Evolutionary conservation across 1,140 invertebrate genomes (phyloP).

Genomic region (Meteorus sp.): DNA sequence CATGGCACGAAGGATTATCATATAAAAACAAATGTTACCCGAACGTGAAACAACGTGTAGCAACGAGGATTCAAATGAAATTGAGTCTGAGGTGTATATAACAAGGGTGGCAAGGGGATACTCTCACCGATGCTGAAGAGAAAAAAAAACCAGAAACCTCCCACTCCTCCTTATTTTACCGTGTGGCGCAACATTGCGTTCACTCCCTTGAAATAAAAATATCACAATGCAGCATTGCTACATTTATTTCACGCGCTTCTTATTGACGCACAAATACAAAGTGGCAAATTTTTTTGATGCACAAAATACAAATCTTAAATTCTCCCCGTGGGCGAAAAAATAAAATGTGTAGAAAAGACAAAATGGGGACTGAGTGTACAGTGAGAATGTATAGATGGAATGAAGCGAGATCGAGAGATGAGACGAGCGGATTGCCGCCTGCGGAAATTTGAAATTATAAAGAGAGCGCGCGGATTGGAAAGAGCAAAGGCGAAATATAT

Average conservation of each 20-base stretch:
- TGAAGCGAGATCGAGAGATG: slow-evolving; percentile 1
- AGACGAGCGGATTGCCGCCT: slow-evolving; percentile 20
- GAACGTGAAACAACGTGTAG: slow-evolving; percentile 11
- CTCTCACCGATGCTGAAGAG: neutral
- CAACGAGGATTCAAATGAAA: slow-evolving; percentile 19
- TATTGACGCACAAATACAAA: too few species aligned
- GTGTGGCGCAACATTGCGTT: too few species aligned
- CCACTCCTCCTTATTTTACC: neutral
- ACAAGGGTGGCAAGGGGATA: too few species aligned
- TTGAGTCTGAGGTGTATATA: slow-evolving; percentile 21
- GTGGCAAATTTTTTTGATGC: too few species aligned
- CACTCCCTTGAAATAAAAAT: too few species aligned
- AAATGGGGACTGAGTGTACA: neutral
- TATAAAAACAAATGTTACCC: slow-evolving; percentile 35
- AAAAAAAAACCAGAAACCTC: slow-evolving; percentile 12
- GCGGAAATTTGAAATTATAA: slow-evolving; percentile 43
- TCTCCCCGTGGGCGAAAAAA: too few species aligned
- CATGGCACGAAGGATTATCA: slow-evolving; percentile 31
- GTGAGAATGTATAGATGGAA: neutral
- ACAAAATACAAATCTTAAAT: too few species aligned
- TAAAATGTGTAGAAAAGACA: too few species aligned
- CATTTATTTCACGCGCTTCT: too few species aligned
- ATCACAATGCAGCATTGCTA: too few species aligned
- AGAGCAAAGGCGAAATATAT: neutral
- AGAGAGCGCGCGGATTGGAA: slow-evolving; percentile 5